Evolutionary conservation across 1,140 invertebrate genomes (phyloP), one percentile per base, ranked within the genome.

Genomic region (Brachionus koreanus): DNA sequence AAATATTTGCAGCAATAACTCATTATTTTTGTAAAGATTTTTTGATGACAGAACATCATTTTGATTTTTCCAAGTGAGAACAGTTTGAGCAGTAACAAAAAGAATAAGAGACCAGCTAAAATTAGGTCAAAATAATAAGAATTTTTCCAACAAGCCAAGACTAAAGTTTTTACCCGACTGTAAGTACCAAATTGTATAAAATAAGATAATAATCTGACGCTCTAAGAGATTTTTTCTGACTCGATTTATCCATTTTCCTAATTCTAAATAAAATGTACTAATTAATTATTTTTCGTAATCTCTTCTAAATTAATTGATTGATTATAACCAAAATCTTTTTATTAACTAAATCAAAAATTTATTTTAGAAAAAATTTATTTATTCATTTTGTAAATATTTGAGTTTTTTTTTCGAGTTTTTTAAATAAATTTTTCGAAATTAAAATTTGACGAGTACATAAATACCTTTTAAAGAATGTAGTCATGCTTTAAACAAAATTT

Each of bases 51-150:
- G 25, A 37, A 79, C 49, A 79, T 79, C 76, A 0, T 23, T 61
- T 79, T 79, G 35, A 23, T n/a, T 61, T 19, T 79, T 79, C 76
- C 76, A 79, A 16, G 16, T 61, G 6, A 61, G 29, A 19, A 23
- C 49, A 43, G 49, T 61, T 42, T 79, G 19, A 10, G 35, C 49
- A 16, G 76, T 79, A 25, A 79, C 76, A 61, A 16, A 57, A 6
- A 79, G 61, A 79, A 79, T 79, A 6, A 79, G 37, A 6, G 37
- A 65, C 76, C 76, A 79, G 5, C 76, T 79, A 49, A n/a, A 49
- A 12, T 16, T 49, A 46, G 3, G 5, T 49, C 6, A 9, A 39
- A 77, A n/a, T 35, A 35, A 19, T 69, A 9, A n/a, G n/a, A 6
- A 16, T 39, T 39, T 39, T 16, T 16, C n/a, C 3, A 25, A 63